Base-by-base conservation (phyloP, 2,888 invertebrate genomes). In the Frankliniella intonsa region DNA sequence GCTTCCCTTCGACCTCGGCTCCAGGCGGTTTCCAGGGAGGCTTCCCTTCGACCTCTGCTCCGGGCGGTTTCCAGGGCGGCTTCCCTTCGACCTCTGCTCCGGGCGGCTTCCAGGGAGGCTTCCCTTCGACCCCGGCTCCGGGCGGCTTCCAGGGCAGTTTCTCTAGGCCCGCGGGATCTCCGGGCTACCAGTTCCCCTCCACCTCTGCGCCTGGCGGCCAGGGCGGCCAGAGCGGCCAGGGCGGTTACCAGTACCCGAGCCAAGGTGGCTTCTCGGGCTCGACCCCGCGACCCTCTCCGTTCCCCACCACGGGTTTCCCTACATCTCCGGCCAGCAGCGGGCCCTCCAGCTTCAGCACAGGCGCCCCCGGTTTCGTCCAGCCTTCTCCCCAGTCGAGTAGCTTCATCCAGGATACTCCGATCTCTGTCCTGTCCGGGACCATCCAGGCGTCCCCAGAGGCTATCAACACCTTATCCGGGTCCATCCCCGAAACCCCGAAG, bases 321-420 rank as follows among this genome's bases (percentile, higher is more conserved):
- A 25, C 83, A 86, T 50, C 85, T 85, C 50, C 85, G 85, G 83
- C 85, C 84, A 81, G 83, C 83, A 86, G 84, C 84, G 85, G 81
- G 85, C 85, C 0, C 81, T 86, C 69, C 25, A 25, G 69, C 69
- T 76, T 25, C 25, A 12, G 69, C 12, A 22, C 69, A 12, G 69
- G 69, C 69, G 12, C 69, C 25, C 25, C 69, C 25, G 69, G 69
- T 25, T 76, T 76, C 69, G 69, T 25, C 22, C 69, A 76, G 69
- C 25, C 69, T 76, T 76, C 69, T 14, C n/a, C 81, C 55, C 27
- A 85, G 83, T 50, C 85, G n/a, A n/a, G n/a, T n/a, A n/a, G n/a
- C n/a, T n/a, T n/a, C n/a, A n/a, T n/a, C n/a, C n/a, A n/a, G n/a
- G n/a, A n/a, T n/a, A n/a, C n/a, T n/a, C n/a, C n/a, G n/a, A n/a